These are phyloP conservation scores for Philopedon plagiatum DNA, from an alignment of 2,888 invertebrate species.

Conservation along the genomic window DNA sequence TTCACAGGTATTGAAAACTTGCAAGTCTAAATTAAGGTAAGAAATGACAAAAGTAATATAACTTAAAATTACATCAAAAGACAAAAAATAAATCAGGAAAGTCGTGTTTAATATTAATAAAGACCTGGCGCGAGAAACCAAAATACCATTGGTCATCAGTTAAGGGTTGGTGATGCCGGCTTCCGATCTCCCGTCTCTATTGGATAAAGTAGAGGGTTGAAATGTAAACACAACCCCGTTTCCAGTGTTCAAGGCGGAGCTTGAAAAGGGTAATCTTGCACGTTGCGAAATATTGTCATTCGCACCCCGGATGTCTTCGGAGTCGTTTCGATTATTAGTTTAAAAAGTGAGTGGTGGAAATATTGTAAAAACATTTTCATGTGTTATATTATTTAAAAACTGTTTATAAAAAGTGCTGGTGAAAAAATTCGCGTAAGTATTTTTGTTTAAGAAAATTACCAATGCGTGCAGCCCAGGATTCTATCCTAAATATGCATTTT, in stretches of 20 bases:
- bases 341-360: conserved; percentile 17
- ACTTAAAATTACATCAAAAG: conserved; percentile 46
- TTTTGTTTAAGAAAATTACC: neutral
- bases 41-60: conserved; percentile 34
- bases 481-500: conserved; percentile 12
- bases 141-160: conserved; percentile 64
- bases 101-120: conserved; percentile 49
- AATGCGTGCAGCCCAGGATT: no score
- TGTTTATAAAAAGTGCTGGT: neutral
- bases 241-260: conserved; percentile 63
- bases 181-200: conserved; percentile 60
- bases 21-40: conserved; percentile 28
- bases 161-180: conserved; percentile 63
- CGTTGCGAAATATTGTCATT: conserved; percentile 61
- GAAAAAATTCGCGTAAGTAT: neutral
- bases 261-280: conserved; percentile 61
- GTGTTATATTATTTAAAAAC: neutral
- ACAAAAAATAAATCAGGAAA: conserved; percentile 47
- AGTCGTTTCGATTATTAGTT: conserved; percentile 37
- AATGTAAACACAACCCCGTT: conserved; percentile 65
- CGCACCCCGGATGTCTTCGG: conserved; percentile 53
- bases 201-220: conserved; percentile 64
- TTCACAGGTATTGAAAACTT: conserved; percentile 18
- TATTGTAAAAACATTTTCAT: neutral
- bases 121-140: conserved; percentile 51